Base-by-base conservation (phyloP, 2,797 vertebrate species). In the Tarsius wallacei region DNA sequence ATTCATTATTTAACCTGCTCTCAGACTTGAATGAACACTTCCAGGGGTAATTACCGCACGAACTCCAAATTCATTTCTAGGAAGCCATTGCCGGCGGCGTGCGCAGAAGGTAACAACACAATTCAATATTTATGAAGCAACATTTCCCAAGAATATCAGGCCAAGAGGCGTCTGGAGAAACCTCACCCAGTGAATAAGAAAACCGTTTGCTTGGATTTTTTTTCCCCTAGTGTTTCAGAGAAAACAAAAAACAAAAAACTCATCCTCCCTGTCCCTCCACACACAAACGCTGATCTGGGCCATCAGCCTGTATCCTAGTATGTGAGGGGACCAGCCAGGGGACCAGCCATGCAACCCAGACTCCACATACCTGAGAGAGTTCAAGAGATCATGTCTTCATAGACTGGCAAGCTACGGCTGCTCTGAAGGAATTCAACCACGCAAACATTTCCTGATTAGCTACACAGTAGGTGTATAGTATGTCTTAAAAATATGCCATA, bases 1-100 rank as follows among this genome's bases (percentile, higher is more conserved):
- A 98, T 98, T 97, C 96, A 98, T 98, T 98, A 98, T 98, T 98
- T 98, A 98, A 98, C 98, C 97, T 94, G 95, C 97, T 97, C 98
- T 94, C 97, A 92, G 98, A 97, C 93, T 70, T 97, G 98, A 97
- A 82, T 47, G 97, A 97, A 98, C 96, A 71, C 91, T 97, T 95
- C 83, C 94, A 86, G 88, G 93, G 97, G 97, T 98, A 97, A 98
- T 98, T 97, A 98, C 97, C n/a, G 68, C 71, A 91, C 82, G 51
- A 42, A 47, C 94, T 97, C 96, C 33, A 90, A 22, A 93, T 98
- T 96, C 97, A 91, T 97, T 97, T 97, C 97, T 81, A 87, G 96
- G 97, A 97, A 97, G 90, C 80, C 33, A 53, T 82, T 24, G 9
- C 98, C 64, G 31, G 86, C 1, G 7, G 87, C 85, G 8, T 0